Evolutionary conservation across 1,140 invertebrate genomes (phyloP).

Genomic region (Drosophila pachea): DNA sequence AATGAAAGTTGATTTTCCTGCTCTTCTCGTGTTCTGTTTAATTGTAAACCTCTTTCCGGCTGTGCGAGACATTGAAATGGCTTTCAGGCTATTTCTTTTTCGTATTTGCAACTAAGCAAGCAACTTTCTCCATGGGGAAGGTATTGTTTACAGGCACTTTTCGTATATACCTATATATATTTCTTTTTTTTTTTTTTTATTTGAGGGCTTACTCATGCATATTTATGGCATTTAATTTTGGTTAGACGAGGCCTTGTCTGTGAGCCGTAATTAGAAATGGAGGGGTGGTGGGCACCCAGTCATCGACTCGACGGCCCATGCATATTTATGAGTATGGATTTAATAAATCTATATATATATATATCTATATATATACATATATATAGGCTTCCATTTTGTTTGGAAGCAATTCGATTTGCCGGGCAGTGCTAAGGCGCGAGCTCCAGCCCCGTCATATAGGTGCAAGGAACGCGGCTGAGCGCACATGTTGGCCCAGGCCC

Average conservation of each 20-base stretch:
- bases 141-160: conserved; percentile 17
- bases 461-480: conserved; percentile 41
- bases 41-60: conserved; percentile 61
- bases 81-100: conserved; percentile 26
- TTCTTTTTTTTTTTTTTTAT: conserved; percentile 13
- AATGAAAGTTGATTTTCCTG: conserved; percentile 20
- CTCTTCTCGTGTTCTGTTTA: conserved; percentile 26
- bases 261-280: conserved; percentile 56
- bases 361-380: conserved; percentile 13
- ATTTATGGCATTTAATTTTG: conserved; percentile 72
- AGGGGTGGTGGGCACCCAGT: background rate
- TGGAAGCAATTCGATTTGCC: background rate
- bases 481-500: conserved; percentile 49
- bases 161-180: background rate
- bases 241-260: conserved; percentile 27
- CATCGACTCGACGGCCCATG: conserved; percentile 38
- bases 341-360: conserved; percentile 60
- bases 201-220: conserved; percentile 61
- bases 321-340: conserved; percentile 77
- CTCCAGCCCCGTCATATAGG: conserved; percentile 31
- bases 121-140: conserved; percentile 42
- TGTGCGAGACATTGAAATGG: conserved; percentile 12
- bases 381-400: conserved; percentile 33
- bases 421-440: background rate
- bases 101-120: conserved; percentile 53